A percentile compares a stretch with the other conserved stretches of the same genome.
Conservation (phyloP, 1,140 invertebrate species). For the Colletes latitarsis region DNA sequence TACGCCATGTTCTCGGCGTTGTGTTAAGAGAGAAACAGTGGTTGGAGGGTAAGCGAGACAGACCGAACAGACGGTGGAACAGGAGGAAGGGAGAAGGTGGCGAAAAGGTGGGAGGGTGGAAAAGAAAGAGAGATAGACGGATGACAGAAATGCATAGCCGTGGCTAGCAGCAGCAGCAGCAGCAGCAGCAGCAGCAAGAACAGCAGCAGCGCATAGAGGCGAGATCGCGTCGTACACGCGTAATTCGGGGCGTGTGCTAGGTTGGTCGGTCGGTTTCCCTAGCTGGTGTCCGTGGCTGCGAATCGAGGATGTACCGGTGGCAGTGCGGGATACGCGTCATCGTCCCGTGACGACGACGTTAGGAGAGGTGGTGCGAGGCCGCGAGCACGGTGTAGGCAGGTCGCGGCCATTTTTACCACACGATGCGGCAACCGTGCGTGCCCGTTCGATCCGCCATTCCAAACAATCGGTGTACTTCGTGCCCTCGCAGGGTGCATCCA, state of each 20-base stretch:
- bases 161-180: constrained; percentile 14
- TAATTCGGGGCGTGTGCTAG: constrained; percentile 63
- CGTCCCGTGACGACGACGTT: constrained; percentile 53
- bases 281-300: constrained; percentile 30
- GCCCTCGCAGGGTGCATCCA: constrained; percentile 81
- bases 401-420: constrained; percentile 86
- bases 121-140: constrained; percentile 35
- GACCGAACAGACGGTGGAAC: constrained; percentile 18
- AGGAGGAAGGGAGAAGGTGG: constrained; percentile 16
- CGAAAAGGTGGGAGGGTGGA: not conserved
- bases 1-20: constrained; percentile 64
- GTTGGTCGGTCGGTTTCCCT: constrained; percentile 35
- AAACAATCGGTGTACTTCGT: constrained; percentile 83
- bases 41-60: constrained; percentile 2
- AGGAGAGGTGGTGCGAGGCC: constrained; percentile 29
- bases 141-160: constrained; percentile 65
- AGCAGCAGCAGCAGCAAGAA: constrained; percentile 16
- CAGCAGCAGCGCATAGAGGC: constrained; percentile 33
- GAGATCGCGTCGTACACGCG: constrained; percentile 53
- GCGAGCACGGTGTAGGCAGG: constrained; percentile 58
- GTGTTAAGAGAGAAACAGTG: constrained; percentile 35
- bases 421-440: constrained; percentile 86
- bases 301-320: constrained; percentile 37
- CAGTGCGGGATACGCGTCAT: constrained; percentile 55
- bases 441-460: constrained; percentile 84